A percentile compares a stretch with the other conserved stretches of the same genome.
phyloP scores from a whole-genome alignment of 1,140 invertebrate genomes.

The Plutomurus gul region DNA sequence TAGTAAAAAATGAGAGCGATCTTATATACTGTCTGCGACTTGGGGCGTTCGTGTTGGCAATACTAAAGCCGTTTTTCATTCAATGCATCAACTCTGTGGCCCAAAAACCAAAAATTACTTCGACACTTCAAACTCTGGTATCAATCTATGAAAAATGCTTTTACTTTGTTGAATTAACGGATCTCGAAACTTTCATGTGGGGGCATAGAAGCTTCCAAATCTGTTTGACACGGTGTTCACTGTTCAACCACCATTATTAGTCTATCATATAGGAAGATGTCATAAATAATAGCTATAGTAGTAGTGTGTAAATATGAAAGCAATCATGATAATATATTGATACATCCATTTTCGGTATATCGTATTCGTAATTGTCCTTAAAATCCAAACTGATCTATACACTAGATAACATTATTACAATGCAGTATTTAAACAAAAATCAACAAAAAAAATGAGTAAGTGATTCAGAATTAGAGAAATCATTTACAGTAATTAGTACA shows the following conservation, averaged over 20 bases:
- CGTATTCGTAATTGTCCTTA: neutral
- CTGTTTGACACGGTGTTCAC: neutral
- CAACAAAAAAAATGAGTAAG: neutral
- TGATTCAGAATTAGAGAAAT: conserved; percentile 2
- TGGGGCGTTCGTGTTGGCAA: too few relatives aligned
- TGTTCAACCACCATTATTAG: neutral
- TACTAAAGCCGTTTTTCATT: too few relatives aligned
- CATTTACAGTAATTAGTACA: neutral
- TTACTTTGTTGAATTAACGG: too few relatives aligned
- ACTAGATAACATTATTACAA: conserved; percentile 14
- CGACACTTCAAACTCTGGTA: too few relatives aligned
- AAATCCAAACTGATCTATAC: neutral
- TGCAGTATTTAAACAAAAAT: neutral
- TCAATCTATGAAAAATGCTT: too few relatives aligned
- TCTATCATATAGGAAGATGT: neutral
- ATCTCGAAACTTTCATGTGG: neutral
- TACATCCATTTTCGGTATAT: neutral
- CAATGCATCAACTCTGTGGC: too few relatives aligned
- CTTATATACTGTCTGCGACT: too few relatives aligned
- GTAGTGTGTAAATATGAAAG: too few relatives aligned
- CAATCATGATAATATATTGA: too few relatives aligned
- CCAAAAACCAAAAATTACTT: too few relatives aligned
- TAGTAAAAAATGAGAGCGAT: too few relatives aligned
- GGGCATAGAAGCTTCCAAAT: neutral
- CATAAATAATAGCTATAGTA: too few relatives aligned